Percentiles rank a stretch among this genome's conserved stretches.
Evolutionary conservation across 2,888 invertebrate species (phyloP).

Genomic region (Eupithecia subfuscata): DNA sequence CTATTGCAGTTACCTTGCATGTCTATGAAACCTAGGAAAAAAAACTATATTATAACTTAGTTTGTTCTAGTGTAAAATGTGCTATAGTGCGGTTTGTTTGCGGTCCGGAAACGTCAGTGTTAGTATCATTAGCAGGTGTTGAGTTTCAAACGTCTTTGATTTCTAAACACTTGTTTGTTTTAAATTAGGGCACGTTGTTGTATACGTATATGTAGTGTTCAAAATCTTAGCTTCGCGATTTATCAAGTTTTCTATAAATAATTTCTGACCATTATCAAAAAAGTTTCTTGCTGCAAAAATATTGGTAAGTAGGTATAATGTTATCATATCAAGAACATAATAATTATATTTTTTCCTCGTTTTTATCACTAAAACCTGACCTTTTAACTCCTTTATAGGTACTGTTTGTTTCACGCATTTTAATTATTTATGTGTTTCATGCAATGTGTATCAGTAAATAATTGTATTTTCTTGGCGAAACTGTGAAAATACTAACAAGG

Average conservation of each 20-base stretch:
- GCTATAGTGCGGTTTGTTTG: slow-evolving; percentile 26
- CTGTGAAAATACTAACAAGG: no score
- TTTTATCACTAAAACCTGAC: slow-evolving; percentile 27
- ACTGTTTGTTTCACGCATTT: background rate
- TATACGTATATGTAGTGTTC: background rate
- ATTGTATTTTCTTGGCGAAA: background rate
- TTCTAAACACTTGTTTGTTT: slow-evolving; percentile 21
- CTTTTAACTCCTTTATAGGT: background rate
- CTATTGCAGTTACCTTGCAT: background rate
- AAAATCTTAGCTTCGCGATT: background rate
- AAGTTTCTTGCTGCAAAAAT: slow-evolving; percentile 9
- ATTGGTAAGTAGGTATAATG: background rate
- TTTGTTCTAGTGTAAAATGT: slow-evolving; percentile 17
- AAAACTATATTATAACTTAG: background rate
- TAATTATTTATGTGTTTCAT: background rate
- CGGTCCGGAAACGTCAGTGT: slow-evolving; percentile 25
- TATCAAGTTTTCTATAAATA: background rate
- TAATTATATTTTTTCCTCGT: slow-evolving; percentile 20
- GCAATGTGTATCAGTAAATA: background rate
- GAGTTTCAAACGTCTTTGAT: slow-evolving; percentile 21
- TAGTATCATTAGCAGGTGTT: slow-evolving; percentile 18
- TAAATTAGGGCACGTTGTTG: background rate
- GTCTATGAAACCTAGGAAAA: background rate
- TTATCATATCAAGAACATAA: background rate
- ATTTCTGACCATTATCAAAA: background rate